Evolutionary conservation across 2,888 invertebrate species (phyloP).

Genomic region (Adelphocoris suturalis): DNA sequence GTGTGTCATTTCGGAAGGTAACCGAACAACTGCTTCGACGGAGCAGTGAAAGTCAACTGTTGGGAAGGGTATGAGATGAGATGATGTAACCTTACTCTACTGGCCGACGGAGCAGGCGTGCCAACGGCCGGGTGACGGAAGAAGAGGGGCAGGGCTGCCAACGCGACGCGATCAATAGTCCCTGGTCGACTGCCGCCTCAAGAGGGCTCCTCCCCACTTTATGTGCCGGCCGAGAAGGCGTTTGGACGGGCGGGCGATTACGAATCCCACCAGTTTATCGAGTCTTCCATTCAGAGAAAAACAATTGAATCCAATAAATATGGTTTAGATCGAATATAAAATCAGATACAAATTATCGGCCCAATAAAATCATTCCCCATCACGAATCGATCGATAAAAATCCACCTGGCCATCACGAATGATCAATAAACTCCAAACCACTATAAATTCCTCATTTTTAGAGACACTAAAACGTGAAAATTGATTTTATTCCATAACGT

Average conservation of each 20-base stretch:
- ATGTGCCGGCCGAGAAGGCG: background rate
- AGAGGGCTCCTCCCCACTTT: background rate
- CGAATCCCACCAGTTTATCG: no score
- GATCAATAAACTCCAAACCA: no score
- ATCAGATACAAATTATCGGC: no score
- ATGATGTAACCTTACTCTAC: slow-evolving; percentile 63
- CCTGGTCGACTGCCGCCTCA: background rate
- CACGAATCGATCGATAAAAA: no score
- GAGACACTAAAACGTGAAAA: no score
- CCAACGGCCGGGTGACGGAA: slow-evolving; percentile 35
- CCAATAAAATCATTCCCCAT: no score
- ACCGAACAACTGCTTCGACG: slow-evolving; percentile 26
- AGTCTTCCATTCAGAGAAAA: no score
- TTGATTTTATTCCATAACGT: no score
- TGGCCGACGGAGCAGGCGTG: slow-evolving; percentile 19
- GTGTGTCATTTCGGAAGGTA: background rate
- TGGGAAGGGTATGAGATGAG: slow-evolving; percentile 59
- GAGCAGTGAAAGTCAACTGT: slow-evolving; percentile 63
- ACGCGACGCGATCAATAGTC: slow-evolving; percentile 47
- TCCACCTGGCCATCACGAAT: no score
- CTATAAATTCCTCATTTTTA: no score
- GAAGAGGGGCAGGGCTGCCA: slow-evolving; percentile 43
- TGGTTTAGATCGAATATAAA: no score
- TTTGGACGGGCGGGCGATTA: background rate
- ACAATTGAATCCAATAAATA: no score